Base-by-base conservation (phyloP, 1,140 invertebrate genomes). In the Drosophila obscura region DNA sequence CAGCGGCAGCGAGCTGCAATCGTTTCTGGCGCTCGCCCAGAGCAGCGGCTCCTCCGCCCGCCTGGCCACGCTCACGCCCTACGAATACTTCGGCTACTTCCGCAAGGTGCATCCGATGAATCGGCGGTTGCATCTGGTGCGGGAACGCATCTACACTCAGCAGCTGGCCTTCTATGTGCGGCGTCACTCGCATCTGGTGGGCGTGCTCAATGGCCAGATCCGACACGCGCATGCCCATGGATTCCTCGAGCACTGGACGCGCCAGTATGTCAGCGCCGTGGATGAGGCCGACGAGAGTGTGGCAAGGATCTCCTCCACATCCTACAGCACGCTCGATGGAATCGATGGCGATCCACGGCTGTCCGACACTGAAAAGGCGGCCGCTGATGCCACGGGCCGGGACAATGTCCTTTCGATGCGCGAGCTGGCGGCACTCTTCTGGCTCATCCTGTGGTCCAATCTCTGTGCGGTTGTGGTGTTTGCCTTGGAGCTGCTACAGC, bases 1-100 rank as follows among this genome's bases (percentile, higher is more conserved):
- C 8, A 43, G 46, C 13, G 73, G 67, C 59, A 90, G 77, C 5
- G 80, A 90, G 46, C 16, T 82, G 57, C 77, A 79, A 39, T 77
- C 87, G 9, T 90, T 89, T 45, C 66, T 60, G 1, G 51, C n/a
- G 0, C 7, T 89, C n/a, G 80, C 85, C 5, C 48, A 16, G 1
- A 56, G 44, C 4, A 89, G 76, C 11, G 85, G 85, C 49, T 77
- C 57, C 1, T 24, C 60, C 1, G 13, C 56, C 2, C 73, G 77
- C 0, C 13, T 69, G 64, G 84, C 84, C 22, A 77, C 87, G 35
- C 74, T 90, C 5, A 87, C 80, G 15, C 82, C 87, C 0, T 87
- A 90, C 52, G 88, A 90, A 31, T 90, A 90, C 51, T 90, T 81
- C 26, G 88, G 88, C 0, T 90, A 90, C 64, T 90, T 80, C 50